Base-by-base conservation (phyloP, 2,797 vertebrate species). In the Clarias pachynema region DNA sequence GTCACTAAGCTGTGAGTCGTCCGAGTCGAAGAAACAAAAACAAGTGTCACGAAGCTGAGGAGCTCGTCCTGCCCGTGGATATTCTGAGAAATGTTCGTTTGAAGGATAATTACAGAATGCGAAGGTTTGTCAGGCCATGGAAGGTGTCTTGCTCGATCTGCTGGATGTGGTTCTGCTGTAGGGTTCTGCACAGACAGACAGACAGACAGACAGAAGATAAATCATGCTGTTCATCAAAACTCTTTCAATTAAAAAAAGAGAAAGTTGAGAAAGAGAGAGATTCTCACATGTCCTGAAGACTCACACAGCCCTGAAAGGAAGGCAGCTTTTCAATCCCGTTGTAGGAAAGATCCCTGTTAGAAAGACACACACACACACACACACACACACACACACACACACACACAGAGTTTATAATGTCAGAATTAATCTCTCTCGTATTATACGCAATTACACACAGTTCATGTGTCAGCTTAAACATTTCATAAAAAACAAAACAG, bases 251-350 rank as follows among this genome's bases (percentile, higher is more conserved):
- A 70, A 26, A 34, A 22, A 4, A 31, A 37, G 20, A 34, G n/a
- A 4, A 72, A 86, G 18, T 1, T 34, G 73, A 78, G 37, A 16
- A 40, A 40, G 59, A 26, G 34, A 79, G 22, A 40, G 44, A 73
- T 89, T 95, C 98, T 97, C 93, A 99, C 98, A 99, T 96, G 94
- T 99, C 98, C 91, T 99, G 97, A 88, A 99, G 94, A 62, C 92
- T 94, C 53, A 93, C 82, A 83, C 98, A 99, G 88, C 96, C 96
- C 87, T 96, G 96, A 88, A 99, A 96, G 86, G 96, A 96, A 5
- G 97, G 96, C 22, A 99, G 92, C 29, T 96, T 95, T 87, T 94
- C 93, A 88, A 99, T 97, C 88, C 93, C 94, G 87, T 99, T 99
- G 86, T 99, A 99, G 91, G 98, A 99, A 86, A 99, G 94, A 88